Percentiles rank a stretch among this genome's conserved stretches.
Evolutionary conservation across 2,113 vertebrate genomes (phyloP).

Genomic region (Catharus minimus): DNA sequence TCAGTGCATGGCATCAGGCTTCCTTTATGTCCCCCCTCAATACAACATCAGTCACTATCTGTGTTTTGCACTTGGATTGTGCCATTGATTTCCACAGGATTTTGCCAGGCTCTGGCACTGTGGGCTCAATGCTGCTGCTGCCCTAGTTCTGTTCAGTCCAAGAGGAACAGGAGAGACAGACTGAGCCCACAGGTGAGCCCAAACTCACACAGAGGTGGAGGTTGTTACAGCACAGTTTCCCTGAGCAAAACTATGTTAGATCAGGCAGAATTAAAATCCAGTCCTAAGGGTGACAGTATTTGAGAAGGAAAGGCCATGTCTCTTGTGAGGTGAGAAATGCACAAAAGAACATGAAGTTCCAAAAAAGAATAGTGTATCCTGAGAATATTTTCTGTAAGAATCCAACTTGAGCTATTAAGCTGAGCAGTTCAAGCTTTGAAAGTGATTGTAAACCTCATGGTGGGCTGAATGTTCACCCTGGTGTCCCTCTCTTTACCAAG

Average conservation of each 20-base stretch:
- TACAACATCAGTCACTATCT: background rate
- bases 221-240: background rate
- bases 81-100: accelerated
- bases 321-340: background rate
- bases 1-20: accelerated
- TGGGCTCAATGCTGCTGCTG: background rate
- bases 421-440: background rate
- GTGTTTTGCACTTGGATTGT: background rate
- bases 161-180: background rate
- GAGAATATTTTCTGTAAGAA: background rate
- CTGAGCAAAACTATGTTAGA: background rate
- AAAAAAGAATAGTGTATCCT: background rate
- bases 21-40: background rate
- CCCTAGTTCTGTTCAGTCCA: background rate
- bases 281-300: background rate
- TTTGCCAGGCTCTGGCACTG: background rate
- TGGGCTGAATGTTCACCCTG: background rate
- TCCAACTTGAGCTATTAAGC: background rate
- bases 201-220: background rate
- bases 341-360: background rate
- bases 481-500: background rate
- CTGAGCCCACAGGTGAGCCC: background rate
- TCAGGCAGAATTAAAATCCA: background rate
- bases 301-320: background rate
- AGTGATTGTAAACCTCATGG: background rate